phyloP scores from a whole-genome alignment of 1,140 invertebrate genomes.

The Euborellia annulipes region DNA sequence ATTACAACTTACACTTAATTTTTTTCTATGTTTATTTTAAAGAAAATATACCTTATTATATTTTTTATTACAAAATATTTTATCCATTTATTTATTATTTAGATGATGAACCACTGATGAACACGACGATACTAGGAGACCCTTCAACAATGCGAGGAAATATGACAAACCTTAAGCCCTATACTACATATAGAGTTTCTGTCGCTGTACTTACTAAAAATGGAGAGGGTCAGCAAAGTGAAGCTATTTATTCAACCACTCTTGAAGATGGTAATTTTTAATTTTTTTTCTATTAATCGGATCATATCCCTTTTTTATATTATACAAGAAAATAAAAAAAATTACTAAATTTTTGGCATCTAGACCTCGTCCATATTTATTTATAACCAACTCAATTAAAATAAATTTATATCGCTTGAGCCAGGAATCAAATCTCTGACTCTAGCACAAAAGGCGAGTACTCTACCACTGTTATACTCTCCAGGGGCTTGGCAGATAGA shows the following conservation, averaged over 20 bases:
- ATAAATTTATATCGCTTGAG: too few relatives aligned
- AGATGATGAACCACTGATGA: too few relatives aligned
- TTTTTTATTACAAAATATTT: conserved; percentile 10
- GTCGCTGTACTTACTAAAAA: conserved; percentile 55
- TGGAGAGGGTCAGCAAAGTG: conserved; percentile 51
- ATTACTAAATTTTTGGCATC: not conserved
- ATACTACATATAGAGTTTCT: conserved; percentile 57
- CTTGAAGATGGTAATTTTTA: conserved; percentile 46
- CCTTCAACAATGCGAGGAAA: conserved; percentile 24
- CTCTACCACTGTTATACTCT: too few relatives aligned
- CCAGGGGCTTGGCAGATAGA: too few relatives aligned
- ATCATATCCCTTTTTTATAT: not conserved
- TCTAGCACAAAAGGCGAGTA: too few relatives aligned
- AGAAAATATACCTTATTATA: conserved; percentile 3
- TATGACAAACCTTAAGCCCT: conserved; percentile 44
- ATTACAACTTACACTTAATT: not conserved
- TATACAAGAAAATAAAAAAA: too few relatives aligned
- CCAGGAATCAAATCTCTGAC: too few relatives aligned
- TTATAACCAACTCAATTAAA: too few relatives aligned
- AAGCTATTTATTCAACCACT: conserved; percentile 49
- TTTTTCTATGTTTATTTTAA: not conserved
- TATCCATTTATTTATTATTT: too few relatives aligned
- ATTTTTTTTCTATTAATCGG: conserved; percentile 4
- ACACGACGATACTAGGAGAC: conserved; percentile 32
- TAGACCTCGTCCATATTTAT: too few relatives aligned